These are phyloP conservation scores for Drepana arcuata DNA, from an alignment of 1,140 invertebrate species.

Conservation along the genomic window DNA sequence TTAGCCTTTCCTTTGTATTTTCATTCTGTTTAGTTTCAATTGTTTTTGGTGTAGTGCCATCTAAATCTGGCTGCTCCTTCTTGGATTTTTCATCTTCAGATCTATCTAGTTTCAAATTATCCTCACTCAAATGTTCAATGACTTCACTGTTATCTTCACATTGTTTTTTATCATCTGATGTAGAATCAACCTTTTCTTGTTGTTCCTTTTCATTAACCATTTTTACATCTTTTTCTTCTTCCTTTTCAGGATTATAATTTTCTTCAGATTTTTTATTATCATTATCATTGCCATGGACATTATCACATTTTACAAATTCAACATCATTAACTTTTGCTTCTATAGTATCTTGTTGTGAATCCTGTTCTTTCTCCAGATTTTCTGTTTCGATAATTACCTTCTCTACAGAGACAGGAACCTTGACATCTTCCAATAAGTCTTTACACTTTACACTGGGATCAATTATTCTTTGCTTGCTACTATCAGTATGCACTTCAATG, in stretches of 20 bases:
- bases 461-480: constrained; percentile 30
- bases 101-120: not conserved
- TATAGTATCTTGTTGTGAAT: no score
- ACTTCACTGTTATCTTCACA: not conserved
- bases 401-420: no score
- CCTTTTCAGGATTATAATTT: constrained; percentile 11
- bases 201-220: not conserved
- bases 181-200: not conserved
- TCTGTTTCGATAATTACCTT: no score
- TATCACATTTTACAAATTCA: no score
- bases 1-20: no score
- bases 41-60: no score
- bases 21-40: no score
- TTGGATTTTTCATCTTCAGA: not conserved
- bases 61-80: no score
- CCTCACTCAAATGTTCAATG: not conserved
- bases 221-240: not conserved
- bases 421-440: no score
- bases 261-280: constrained; percentile 18
- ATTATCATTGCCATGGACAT: no score
- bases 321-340: no score
- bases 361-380: no score
- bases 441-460: constrained; percentile 21
- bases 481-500: constrained; percentile 60
- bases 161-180: not conserved